These are phyloP conservation scores for Saccostrea cuccullata DNA, from an alignment of 1,140 invertebrate species.

Conservation along the genomic window DNA sequence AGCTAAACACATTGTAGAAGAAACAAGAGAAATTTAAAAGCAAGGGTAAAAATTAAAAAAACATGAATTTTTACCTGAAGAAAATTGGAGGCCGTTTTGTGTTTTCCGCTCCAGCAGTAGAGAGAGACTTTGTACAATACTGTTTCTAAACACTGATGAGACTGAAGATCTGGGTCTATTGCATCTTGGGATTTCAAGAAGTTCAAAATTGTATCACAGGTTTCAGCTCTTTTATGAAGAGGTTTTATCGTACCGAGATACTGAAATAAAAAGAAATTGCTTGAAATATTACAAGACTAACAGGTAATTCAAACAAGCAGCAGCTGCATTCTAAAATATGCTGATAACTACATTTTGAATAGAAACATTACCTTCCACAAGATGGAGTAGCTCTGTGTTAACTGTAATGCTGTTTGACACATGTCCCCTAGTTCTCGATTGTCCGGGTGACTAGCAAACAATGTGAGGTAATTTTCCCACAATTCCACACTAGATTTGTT, in stretches of 20 bases:
- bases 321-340: too few species aligned
- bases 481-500: slow-evolving; percentile 69
- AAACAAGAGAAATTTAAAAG: neutral
- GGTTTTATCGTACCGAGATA: slow-evolving; percentile 58
- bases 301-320: too few species aligned
- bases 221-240: slow-evolving; percentile 60
- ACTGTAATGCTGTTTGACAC: slow-evolving; percentile 68
- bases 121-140: slow-evolving; percentile 66
- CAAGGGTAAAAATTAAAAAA: neutral
- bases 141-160: slow-evolving; percentile 69
- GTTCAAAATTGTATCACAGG: slow-evolving; percentile 62
- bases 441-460: slow-evolving; percentile 66
- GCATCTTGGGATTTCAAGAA: slow-evolving; percentile 49
- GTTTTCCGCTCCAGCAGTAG: slow-evolving; percentile 61
- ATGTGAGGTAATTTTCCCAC: slow-evolving; percentile 72
- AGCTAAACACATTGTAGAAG: neutral
- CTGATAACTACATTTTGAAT: too few species aligned
- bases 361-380: slow-evolving; percentile 70
- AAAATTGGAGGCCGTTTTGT: slow-evolving; percentile 66
- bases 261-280: slow-evolving; percentile 57
- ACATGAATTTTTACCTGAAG: slow-evolving; percentile 63
- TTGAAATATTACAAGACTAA: too few species aligned
- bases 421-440: slow-evolving; percentile 64
- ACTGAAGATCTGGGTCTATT: slow-evolving; percentile 39
- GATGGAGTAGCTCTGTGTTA: slow-evolving; percentile 70